Base-by-base conservation (phyloP, 2,888 invertebrate genomes). In the Cosmia trapezina region DNA sequence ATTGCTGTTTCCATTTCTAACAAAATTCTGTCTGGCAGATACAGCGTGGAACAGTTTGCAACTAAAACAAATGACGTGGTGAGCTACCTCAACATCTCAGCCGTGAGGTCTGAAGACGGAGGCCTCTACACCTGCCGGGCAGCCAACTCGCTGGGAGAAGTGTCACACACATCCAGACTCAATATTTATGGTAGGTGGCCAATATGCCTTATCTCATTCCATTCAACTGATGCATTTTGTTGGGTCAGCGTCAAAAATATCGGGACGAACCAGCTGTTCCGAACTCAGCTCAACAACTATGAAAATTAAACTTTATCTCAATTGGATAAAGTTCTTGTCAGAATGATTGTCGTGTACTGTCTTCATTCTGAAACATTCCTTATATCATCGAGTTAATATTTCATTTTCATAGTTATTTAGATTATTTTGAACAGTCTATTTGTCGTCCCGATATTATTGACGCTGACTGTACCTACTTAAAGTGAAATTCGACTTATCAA, bases 101-200 rank as follows among this genome's bases (percentile, higher is more conserved):
- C 97, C 54, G 98, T 98, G 56, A 96, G 97, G 43, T 97, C 98
- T 2, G 98, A 98, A 88, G 98, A 98, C 90, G 98, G 98, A 5
- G 98, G 98, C 0, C 96, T 98, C 51, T 99, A 98, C 93, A 98
- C 98, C 28, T 99, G 99, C 93, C 96, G 97, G 73, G 98, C 98
- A 2, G 96, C 97, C 76, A 98, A 98, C 93, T 97, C 97, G 6
- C 96, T 98, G 75, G 98, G 98, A 63, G 97, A 97, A 72, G 97
- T 97, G n/a, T 96, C 97, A 53, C 98, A 98, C 92, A 97, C 98
- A 62, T 98, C 98, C 41, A 96, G 98, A 84, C 96, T 98, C 62
- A 98, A 98, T 93, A 98, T 98, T 90, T 98, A 98, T 92, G 98
- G 98, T 98, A 96, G 93, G n/a, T 22, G 33, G n/a, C n/a, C 11